Evolutionary conservation across 1,140 invertebrate genomes (phyloP).

Genomic region (Dendroctonus ponderosae): DNA sequence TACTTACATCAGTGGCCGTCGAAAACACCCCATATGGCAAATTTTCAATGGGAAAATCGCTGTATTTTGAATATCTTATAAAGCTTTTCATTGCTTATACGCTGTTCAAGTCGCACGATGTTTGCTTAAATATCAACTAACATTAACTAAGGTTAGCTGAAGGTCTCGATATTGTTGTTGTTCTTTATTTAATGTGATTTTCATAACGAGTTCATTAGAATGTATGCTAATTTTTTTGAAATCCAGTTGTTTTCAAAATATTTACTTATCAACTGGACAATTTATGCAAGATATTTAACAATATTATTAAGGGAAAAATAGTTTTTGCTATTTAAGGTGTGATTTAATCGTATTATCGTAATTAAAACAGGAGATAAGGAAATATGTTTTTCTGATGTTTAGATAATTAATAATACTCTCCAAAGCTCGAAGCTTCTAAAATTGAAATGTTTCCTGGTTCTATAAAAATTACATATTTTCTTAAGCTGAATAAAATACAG

Average conservation of each 20-base stretch:
- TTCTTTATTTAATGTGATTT: not conserved
- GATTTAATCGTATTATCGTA: too few species aligned
- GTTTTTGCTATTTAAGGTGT: too few species aligned
- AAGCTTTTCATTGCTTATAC: constrained; percentile 58
- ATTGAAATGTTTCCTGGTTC: too few species aligned
- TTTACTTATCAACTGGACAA: not conserved
- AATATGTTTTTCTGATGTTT: not conserved
- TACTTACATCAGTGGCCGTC: constrained; percentile 80
- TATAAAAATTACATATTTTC: not conserved
- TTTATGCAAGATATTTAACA: not conserved
- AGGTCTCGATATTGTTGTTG: not conserved
- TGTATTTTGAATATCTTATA: constrained; percentile 58
- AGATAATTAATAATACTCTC: not conserved
- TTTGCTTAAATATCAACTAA: not conserved
- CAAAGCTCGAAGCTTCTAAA: too few species aligned
- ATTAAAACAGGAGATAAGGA: too few species aligned
- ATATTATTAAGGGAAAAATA: not conserved
- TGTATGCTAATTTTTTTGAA: too few species aligned
- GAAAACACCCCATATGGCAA: constrained; percentile 97
- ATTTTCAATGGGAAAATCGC: constrained; percentile 93
- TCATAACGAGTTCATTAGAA: not conserved
- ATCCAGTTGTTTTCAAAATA: too few species aligned
- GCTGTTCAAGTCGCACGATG: not conserved
- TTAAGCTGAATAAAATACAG: not conserved
- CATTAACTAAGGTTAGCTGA: constrained; percentile 3